These are phyloP conservation scores for Drosophila nigromelanica DNA, from an alignment of 1,140 invertebrate species.

Conservation along the genomic window DNA sequence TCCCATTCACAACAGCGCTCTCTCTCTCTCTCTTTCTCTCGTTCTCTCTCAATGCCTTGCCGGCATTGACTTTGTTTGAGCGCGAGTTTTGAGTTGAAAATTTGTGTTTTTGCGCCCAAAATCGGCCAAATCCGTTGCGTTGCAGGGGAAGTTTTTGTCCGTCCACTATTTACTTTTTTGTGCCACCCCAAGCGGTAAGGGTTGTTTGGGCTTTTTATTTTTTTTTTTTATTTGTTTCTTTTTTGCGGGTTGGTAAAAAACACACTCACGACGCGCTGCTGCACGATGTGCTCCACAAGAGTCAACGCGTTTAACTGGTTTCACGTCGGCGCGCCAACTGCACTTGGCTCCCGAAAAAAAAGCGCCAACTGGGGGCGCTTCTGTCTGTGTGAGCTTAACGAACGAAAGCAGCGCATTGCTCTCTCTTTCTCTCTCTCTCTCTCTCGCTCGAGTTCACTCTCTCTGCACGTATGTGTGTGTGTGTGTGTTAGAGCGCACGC, in stretches of 20 bases:
- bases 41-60: conserved; percentile 33
- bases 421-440: conserved; percentile 36
- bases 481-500: conserved; percentile 31
- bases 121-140: background rate
- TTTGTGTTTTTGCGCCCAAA: conserved; percentile 68
- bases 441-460: conserved; percentile 27
- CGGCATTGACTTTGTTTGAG: conserved; percentile 65
- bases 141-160: conserved; percentile 30
- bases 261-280: conserved; percentile 38
- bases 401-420: conserved; percentile 31
- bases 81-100: conserved; percentile 67
- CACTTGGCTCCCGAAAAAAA: conserved; percentile 41
- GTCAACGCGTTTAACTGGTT: conserved; percentile 74
- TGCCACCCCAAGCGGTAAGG: conserved; percentile 54
- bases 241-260: conserved; percentile 52
- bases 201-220: conserved; percentile 40
- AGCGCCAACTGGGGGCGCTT: conserved; percentile 28
- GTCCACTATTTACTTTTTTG: background rate
- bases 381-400: conserved; percentile 20
- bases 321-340: conserved; percentile 68
- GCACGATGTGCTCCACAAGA: conserved; percentile 63
- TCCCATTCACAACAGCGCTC: background rate
- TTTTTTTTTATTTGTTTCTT: background rate
- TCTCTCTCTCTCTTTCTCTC: conserved; percentile 23
- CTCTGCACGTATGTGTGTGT: conserved; percentile 37